Base-by-base conservation (phyloP, 2,113 vertebrate species). In the Heterochromis multidens region DNA sequence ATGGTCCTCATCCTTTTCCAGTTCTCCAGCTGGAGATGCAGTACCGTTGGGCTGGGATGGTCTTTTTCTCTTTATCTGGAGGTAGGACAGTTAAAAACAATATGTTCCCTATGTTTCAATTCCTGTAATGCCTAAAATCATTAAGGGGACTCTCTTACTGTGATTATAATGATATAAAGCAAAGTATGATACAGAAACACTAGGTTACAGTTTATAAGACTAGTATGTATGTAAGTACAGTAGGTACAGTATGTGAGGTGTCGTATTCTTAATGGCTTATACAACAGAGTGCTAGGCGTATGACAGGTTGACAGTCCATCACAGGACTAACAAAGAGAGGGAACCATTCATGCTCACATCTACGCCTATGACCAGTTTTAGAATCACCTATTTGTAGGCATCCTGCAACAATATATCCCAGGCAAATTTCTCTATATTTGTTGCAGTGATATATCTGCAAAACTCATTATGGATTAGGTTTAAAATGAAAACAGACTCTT, bases 1-100 rank as follows among this genome's bases (percentile, higher is more conserved):
- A 86, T 97, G 95, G 17, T 96, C 96, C 0, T 97, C 97, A 60
- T 97, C 95, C 27, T 98, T 97, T 21, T 96, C 93, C 85, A 77
- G 79, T 29, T 97, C 94, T 60, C 94, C 97, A 79, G 95, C 93
- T 58, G 90, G 92, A 65, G 96, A 95, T 63, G 96, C 91, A 81
- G 93, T 96, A 81, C 98, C 97, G 84, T 99, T 98, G 83, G 96
- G 96, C 93, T 97, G 96, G n/a, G 97, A 91, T 59, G 98, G 97
- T 88, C 93, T 95, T 91, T 99, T 99, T 88, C 98, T 97, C 91
- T 99, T 99, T 87, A 97, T 94, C 98, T 99, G 89, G 35, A 89
- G 12, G 61, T 62, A 77, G 31, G 46, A 80, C 3, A 82, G 80
- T 78, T 74, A 31, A 86, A 86, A 81, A 31, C 7, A n/a, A 52